These are phyloP conservation scores for Dicyrtoma fusca DNA, from an alignment of 2,888 invertebrate genomes.

Conservation along the genomic window DNA sequence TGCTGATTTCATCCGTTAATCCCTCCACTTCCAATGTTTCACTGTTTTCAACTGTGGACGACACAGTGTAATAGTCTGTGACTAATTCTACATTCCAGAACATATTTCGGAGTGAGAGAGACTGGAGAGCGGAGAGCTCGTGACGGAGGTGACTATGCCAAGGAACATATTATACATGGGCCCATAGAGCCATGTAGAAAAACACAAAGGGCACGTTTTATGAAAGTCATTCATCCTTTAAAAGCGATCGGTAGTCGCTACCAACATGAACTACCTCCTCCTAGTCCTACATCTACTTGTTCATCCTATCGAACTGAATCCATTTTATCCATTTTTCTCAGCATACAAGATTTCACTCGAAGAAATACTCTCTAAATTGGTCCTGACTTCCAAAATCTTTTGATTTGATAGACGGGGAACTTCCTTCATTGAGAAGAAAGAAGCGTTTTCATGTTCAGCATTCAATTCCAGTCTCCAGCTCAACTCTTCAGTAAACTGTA, in stretches of 20 bases:
- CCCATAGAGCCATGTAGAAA: not conserved
- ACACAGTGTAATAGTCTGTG: constrained; percentile 10
- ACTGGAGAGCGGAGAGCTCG: too few relatives aligned
- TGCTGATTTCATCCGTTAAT: constrained; percentile 9
- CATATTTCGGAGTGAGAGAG: constrained; percentile 6
- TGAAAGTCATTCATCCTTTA: constrained; percentile 14
- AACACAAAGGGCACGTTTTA: constrained; percentile 14
- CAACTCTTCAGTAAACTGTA: not conserved
- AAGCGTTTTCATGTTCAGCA: constrained; percentile 23
- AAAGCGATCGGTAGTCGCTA: not conserved
- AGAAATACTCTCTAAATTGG: constrained; percentile 6
- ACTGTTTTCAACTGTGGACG: constrained; percentile 2
- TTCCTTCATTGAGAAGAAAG: constrained; percentile 20
- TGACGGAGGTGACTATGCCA: too few relatives aligned
- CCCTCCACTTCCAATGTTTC: not conserved
- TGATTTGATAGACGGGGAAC: constrained; percentile 26
- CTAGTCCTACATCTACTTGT: too few relatives aligned
- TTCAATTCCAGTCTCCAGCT: constrained; percentile 18
- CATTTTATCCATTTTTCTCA: constrained; percentile 14
- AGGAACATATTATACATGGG: too few relatives aligned
- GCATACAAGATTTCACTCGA: constrained; percentile 1
- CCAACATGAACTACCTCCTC: too few relatives aligned
- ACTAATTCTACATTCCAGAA: constrained; percentile 11
- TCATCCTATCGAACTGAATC: constrained; percentile 9
- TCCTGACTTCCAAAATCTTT: constrained; percentile 21